phyloP scores from a whole-genome alignment of 2,113 vertebrate species.

The Anolis carolinensis region DNA sequence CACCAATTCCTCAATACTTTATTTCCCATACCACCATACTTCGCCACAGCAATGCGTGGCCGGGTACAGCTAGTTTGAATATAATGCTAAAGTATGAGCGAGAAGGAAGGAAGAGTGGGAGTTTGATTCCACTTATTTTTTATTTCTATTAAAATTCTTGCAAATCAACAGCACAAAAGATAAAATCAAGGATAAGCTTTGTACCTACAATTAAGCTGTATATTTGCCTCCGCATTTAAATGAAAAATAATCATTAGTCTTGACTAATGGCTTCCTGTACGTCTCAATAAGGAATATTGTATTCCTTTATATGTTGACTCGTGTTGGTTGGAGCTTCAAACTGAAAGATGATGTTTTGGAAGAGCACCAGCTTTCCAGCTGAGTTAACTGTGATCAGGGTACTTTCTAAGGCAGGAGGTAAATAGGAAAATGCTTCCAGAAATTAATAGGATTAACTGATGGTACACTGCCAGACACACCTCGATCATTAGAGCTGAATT shows the following conservation, averaged over 20 bases:
- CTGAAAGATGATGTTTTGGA: slow-evolving; percentile 56
- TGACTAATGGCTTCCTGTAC: slow-evolving; percentile 76
- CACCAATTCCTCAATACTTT: too few species aligned
- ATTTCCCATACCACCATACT: too few species aligned
- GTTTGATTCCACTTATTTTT: neutral
- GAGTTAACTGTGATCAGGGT: slow-evolving; percentile 36
- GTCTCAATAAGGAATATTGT: slow-evolving; percentile 71
- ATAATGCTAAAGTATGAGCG: too few species aligned
- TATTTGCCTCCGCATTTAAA: slow-evolving; percentile 78
- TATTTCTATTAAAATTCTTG: neutral
- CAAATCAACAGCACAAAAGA: neutral
- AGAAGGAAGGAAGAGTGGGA: neutral
- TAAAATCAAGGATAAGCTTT: slow-evolving; percentile 49
- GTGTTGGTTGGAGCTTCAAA: slow-evolving; percentile 43
- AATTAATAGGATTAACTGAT: slow-evolving; percentile 22
- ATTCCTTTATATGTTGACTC: slow-evolving; percentile 72
- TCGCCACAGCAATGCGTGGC: too few species aligned
- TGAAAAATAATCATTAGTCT: slow-evolving; percentile 72
- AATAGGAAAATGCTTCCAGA: slow-evolving; percentile 30
- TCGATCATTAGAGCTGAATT: neutral
- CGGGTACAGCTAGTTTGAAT: too few species aligned
- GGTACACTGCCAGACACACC: neutral
- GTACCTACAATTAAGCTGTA: slow-evolving; percentile 71
- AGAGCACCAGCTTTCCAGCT: slow-evolving; percentile 52
- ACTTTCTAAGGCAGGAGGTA: slow-evolving; percentile 37